These are phyloP conservation scores for Alectoris magna DNA, from an alignment of 2,797 vertebrate genomes.

Conservation along the genomic window DNA sequence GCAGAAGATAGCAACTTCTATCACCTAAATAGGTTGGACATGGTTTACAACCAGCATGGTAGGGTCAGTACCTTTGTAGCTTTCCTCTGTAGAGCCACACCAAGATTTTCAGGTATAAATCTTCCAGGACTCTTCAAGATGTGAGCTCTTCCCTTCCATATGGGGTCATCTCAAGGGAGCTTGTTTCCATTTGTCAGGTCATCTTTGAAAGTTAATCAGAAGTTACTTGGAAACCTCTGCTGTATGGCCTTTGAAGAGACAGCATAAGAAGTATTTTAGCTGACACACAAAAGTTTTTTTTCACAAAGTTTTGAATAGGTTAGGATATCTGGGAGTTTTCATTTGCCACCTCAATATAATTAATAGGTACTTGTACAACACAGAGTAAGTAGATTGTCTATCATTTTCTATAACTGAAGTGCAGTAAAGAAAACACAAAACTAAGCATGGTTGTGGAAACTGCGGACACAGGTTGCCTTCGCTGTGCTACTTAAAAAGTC, in stretches of 20 bases:
- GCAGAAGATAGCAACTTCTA: not conserved
- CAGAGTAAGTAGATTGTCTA: not conserved
- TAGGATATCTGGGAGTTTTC: not conserved
- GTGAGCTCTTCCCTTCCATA: not conserved
- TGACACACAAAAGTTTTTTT: not conserved
- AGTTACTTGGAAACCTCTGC: not conserved
- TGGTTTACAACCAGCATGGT: not conserved
- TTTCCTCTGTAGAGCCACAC: not conserved
- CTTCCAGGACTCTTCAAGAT: not conserved
- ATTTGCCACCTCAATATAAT: not conserved
- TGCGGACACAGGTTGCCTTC: not conserved
- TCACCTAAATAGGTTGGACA: accelerated
- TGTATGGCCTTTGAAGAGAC: not conserved
- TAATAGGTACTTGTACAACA: not conserved
- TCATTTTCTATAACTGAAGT: not conserved
- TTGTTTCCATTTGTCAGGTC: not conserved
- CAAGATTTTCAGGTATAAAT: not conserved
- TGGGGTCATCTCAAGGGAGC: not conserved
- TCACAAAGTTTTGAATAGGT: not conserved
- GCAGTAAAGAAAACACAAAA: not conserved
- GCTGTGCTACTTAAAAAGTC: not conserved
- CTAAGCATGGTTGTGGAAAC: not conserved
- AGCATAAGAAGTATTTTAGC: not conserved
- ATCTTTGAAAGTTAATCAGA: not conserved
- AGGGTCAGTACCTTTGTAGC: not conserved